phyloP scores from a whole-genome alignment of 2,113 vertebrate genomes.

The Sterrhoptilus dennistouni region DNA sequence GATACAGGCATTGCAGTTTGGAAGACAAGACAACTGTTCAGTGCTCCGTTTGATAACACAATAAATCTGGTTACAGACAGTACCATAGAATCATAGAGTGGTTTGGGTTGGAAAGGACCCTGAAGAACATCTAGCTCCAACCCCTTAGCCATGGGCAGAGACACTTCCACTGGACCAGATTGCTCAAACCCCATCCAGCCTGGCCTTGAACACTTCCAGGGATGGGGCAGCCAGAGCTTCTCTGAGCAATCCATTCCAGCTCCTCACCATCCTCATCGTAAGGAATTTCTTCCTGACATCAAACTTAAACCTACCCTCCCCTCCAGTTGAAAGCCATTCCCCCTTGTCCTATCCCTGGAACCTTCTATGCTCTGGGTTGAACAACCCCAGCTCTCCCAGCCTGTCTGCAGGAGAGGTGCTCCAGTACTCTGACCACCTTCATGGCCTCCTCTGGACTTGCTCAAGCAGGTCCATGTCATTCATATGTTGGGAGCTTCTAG shows the following conservation, averaged over 20 bases:
- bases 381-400: not conserved
- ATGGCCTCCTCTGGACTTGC: not conserved
- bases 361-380: not conserved
- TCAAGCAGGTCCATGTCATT: not conserved
- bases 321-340: not conserved
- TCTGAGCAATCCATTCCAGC: not conserved
- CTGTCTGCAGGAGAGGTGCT: not conserved
- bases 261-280: not conserved
- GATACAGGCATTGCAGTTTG: not conserved
- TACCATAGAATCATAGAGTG: not conserved
- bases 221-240: not conserved
- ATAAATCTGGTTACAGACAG: not conserved
- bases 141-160: not conserved
- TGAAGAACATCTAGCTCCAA: not conserved
- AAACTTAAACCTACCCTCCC: not conserved
- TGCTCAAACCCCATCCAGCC: not conserved
- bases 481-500: not conserved
- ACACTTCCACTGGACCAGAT: not conserved
- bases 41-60: not conserved
- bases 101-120: not conserved
- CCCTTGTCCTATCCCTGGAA: fast-evolving
- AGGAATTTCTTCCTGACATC: not conserved
- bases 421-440: not conserved
- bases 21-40: not conserved
- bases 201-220: not conserved